Evolutionary conservation across 1,140 invertebrate species (phyloP).

Genomic region (Helicoverpa armigera): DNA sequence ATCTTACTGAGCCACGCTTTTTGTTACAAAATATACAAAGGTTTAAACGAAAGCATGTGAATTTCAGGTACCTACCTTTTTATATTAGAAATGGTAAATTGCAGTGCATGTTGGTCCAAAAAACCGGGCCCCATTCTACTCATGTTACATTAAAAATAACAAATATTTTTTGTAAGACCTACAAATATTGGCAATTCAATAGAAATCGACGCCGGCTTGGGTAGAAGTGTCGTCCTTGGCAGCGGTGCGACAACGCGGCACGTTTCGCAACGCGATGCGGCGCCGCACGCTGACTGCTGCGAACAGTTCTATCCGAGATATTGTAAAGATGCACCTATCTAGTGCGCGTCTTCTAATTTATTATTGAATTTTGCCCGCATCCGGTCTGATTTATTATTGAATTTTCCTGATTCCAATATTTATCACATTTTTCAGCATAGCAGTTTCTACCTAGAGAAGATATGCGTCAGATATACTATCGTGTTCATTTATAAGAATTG

Average conservation of each 20-base stretch:
- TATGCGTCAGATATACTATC: not conserved
- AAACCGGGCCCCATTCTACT: conserved; percentile 7
- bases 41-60: not conserved
- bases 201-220: conserved; percentile 13
- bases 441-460: not conserved
- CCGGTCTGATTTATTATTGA: not conserved
- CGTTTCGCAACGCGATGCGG: not conserved
- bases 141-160: not conserved
- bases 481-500: not conserved
- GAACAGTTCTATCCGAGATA: not conserved
- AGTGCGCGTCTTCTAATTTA: not conserved
- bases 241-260: not conserved
- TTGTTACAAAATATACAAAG: conserved; percentile 4
- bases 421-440: not conserved
- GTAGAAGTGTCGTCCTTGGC: not conserved
- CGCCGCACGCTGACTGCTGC: not conserved
- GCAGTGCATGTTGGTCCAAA: not conserved
- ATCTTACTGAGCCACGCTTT: conserved; percentile 24
- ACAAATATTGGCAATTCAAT: conserved; percentile 15
- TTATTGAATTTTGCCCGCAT: not conserved
- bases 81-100: not conserved
- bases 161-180: not conserved
- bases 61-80: not conserved
- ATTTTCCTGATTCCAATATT: not conserved
- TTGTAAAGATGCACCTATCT: not conserved